phyloP scores from a whole-genome alignment of 2,888 invertebrate genomes.

The Steromphala cineraria region DNA sequence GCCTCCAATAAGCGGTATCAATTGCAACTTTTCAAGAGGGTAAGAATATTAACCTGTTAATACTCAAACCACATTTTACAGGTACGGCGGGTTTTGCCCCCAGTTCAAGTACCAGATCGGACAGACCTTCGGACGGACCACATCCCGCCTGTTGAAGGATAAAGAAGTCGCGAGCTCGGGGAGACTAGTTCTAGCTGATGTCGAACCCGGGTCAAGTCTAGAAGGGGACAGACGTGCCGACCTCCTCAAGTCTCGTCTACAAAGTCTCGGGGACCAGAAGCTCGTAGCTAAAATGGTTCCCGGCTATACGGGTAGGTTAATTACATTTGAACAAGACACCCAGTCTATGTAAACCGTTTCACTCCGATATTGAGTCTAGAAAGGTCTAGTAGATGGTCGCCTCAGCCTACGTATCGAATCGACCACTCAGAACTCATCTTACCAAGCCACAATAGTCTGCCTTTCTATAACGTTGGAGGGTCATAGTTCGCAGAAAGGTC shows the following conservation, averaged over 20 bases:
- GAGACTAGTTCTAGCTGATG: slow-evolving; percentile 58
- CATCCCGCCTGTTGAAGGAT: slow-evolving; percentile 55
- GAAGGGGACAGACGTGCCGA: slow-evolving; percentile 32
- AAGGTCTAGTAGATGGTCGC: too few species aligned
- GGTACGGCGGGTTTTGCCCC: slow-evolving; percentile 71
- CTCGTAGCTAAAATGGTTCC: slow-evolving; percentile 65
- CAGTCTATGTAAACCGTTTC: too few species aligned
- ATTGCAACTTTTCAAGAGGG: too few species aligned
- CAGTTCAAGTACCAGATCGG: slow-evolving; percentile 71
- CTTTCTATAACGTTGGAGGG: too few species aligned
- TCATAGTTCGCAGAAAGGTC: too few species aligned
- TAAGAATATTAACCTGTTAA: too few species aligned
- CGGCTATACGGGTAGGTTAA: slow-evolving; percentile 63
- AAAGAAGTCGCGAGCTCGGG: slow-evolving; percentile 62
- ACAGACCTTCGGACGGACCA: slow-evolving; percentile 68
- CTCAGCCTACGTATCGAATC: too few species aligned
- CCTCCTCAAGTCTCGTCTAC: slow-evolving; percentile 51
- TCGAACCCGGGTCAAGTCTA: slow-evolving; percentile 35
- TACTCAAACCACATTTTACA: slow-evolving; percentile 16
- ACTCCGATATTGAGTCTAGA: too few species aligned
- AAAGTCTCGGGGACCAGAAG: slow-evolving; percentile 68
- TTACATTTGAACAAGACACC: too few species aligned
- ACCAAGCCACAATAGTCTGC: too few species aligned
- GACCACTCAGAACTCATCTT: too few species aligned
- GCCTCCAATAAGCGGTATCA: too few species aligned